A percentile compares a stretch with the other conserved stretches of the same genome.
Conservation (phyloP, 1,140 invertebrate species). For the Carposina sasakii region DNA sequence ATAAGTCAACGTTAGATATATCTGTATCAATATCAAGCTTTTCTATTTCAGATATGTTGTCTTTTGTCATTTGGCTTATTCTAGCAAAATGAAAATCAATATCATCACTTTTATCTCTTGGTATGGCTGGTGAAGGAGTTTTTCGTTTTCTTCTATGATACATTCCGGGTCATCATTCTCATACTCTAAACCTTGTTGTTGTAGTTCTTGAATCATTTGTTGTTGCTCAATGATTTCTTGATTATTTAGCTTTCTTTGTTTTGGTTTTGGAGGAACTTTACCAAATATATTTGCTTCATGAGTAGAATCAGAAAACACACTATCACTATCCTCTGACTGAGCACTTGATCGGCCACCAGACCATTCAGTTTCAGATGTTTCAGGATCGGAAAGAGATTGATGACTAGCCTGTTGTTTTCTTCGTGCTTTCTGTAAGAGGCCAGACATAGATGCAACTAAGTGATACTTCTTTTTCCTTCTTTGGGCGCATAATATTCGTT, state of each 20-base stretch:
- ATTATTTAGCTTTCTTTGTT: constrained; percentile 69
- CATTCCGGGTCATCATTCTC: constrained; percentile 40
- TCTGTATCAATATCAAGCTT: constrained; percentile 72
- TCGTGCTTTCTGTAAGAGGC: constrained; percentile 85
- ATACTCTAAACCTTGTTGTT: constrained; percentile 62
- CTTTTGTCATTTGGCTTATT: constrained; percentile 66
- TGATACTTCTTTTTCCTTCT: constrained; percentile 85
- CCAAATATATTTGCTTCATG: constrained; percentile 77
- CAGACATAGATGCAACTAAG: constrained; percentile 84
- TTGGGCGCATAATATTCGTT: constrained; percentile 57
- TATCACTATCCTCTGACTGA: constrained; percentile 81
- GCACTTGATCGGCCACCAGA: constrained; percentile 77
- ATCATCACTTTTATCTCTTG: constrained; percentile 64
- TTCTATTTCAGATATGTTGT: constrained; percentile 63
- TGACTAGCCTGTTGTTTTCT: constrained; percentile 74
- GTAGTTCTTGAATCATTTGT: constrained; percentile 65
- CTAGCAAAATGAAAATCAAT: constrained; percentile 69
- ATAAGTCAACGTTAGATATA: constrained; percentile 72
- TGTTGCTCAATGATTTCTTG: constrained; percentile 69
- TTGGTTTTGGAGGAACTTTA: constrained; percentile 74
- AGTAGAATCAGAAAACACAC: constrained; percentile 78
- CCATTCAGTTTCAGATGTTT: constrained; percentile 86
- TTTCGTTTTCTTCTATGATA: constrained; percentile 55
- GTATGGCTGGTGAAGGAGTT: constrained; percentile 34
- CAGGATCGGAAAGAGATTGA: constrained; percentile 82